Evolutionary conservation across 2,113 vertebrate species (phyloP), one percentile per base, ranked within the genome.

Genomic region (Syngnathus floridae): DNA sequence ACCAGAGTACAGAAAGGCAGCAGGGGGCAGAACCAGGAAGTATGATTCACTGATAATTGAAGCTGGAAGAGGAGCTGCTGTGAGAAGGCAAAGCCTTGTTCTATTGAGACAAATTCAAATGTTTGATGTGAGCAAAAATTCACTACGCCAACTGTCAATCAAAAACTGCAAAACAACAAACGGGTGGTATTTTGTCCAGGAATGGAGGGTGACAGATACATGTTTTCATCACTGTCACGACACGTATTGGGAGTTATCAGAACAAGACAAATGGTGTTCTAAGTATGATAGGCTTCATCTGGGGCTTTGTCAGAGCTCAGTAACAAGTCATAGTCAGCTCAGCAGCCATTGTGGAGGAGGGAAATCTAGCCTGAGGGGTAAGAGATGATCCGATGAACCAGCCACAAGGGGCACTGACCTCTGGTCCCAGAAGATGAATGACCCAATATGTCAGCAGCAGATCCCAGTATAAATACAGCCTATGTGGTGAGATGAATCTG

Each of bases 211-310:
- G 82, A 83, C 73, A 62, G 76, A 82, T 73, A 49, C 37, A 7
- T 55, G 75, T 66, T 83, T 79, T 70, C 73, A 81, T 81, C 77
- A 61, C 78, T 71, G 78, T 52, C 81, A 72, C 76, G 69, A 69
- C 74, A 82, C 72, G 69, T 61, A 88, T 87, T 81, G 35, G 67
- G 77, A 86, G 73, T 79, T 78, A 81, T 88, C 81, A 68, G 79
- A 81, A 72, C 81, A 77, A 75, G 85, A 88, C 88, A 84, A 80
- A 76, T 77, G 76, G 81, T 84, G 87, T 90, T 84, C 85, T 86
- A 84, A 84, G 67, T 77, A 72, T 79, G 69, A 87, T 62, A 80
- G 77, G 72, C 48, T 21, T 68, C 57, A 71, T 78, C 75, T 71
- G 70, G 55, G 70, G 62, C 72, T 64, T 67, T 71, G 64, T 77